Percentiles rank a stretch among this genome's conserved stretches.
Conservation (phyloP, 1,140 invertebrate species). For the Hyles vespertilio region DNA sequence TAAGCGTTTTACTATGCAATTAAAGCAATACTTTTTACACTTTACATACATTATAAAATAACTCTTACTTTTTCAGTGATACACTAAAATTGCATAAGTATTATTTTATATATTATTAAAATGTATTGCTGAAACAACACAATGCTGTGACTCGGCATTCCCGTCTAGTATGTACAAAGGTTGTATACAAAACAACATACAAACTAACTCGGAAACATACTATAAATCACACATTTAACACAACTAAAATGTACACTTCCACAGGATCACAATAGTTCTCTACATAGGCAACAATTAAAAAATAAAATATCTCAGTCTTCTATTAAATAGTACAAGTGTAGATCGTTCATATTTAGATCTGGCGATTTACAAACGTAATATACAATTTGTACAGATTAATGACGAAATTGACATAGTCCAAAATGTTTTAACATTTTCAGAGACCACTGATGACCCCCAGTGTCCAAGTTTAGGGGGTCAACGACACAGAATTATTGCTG, state of each 20-base stretch:
- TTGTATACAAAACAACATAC: slow-evolving; percentile 15
- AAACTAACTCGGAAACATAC: slow-evolving; percentile 24
- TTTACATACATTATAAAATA: slow-evolving; percentile 9
- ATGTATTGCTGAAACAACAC: slow-evolving; percentile 24
- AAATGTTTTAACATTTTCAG: not conserved
- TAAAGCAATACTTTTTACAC: slow-evolving; percentile 18
- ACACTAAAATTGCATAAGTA: slow-evolving; percentile 18
- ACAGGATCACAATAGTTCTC: slow-evolving; percentile 28
- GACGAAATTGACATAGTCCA: slow-evolving; percentile 7
- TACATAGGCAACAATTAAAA: slow-evolving; percentile 54
- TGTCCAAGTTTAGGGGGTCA: not conserved
- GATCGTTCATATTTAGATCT: slow-evolving; percentile 56
- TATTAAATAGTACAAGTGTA: slow-evolving; percentile 61
- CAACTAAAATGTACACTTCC: slow-evolving; percentile 26
- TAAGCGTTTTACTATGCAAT: slow-evolving; percentile 24
- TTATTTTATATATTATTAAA: slow-evolving; percentile 18
- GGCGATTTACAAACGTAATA: slow-evolving; percentile 48
- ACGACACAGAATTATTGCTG: not conserved
- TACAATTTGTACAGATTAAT: slow-evolving; percentile 56
- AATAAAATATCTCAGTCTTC: slow-evolving; percentile 67
- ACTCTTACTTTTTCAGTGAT: slow-evolving; percentile 17
- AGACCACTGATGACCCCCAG: not conserved
- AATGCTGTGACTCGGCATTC: slow-evolving; percentile 19
- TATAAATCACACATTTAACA: slow-evolving; percentile 23
- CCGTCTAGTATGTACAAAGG: slow-evolving; percentile 2